phyloP scores from a whole-genome alignment of 2,797 vertebrate species.

The Fistularia commersonii region DNA sequence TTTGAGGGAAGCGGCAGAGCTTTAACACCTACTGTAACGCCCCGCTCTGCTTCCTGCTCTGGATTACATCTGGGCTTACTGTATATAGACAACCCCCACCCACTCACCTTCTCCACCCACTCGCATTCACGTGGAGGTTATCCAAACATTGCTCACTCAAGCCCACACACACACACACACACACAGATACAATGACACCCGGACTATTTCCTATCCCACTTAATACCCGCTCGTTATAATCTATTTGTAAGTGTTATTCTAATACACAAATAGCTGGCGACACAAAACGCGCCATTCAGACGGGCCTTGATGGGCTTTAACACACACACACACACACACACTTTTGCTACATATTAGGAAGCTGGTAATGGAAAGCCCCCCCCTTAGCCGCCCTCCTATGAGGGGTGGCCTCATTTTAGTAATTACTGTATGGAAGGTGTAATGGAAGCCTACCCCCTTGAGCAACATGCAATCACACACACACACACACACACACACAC shows the following conservation, averaged over 20 bases:
- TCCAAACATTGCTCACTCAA: constrained; percentile 13
- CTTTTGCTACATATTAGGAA: constrained; percentile 31
- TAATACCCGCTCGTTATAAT: constrained; percentile 6
- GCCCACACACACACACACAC: constrained; percentile 11
- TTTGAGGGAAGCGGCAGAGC: constrained; percentile 62
- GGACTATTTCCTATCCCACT: constrained; percentile 32
- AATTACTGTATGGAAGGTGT: constrained; percentile 53
- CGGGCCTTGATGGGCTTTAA: too few species aligned
- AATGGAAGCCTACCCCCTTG: constrained; percentile 33
- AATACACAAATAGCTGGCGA: too few species aligned
- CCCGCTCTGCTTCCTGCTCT: constrained; percentile 60
- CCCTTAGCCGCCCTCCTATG: constrained; percentile 7
- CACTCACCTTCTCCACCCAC: constrained; percentile 34
- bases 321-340: not conserved
- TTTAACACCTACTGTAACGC: constrained; percentile 65
- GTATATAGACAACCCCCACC: constrained; percentile 22
- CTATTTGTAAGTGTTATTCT: too few species aligned
- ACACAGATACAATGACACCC: constrained; percentile 13
- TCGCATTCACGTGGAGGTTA: constrained; percentile 23
- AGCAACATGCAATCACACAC: constrained; percentile 26
- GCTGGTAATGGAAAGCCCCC: constrained; percentile 48
- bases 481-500: constrained; percentile 10
- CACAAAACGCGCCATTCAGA: too few species aligned
- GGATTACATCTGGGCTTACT: constrained; percentile 62
- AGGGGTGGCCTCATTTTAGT: constrained; percentile 49